phyloP scores from a whole-genome alignment of 2,113 vertebrate genomes.

The Xenotilapia flavipinnis region DNA sequence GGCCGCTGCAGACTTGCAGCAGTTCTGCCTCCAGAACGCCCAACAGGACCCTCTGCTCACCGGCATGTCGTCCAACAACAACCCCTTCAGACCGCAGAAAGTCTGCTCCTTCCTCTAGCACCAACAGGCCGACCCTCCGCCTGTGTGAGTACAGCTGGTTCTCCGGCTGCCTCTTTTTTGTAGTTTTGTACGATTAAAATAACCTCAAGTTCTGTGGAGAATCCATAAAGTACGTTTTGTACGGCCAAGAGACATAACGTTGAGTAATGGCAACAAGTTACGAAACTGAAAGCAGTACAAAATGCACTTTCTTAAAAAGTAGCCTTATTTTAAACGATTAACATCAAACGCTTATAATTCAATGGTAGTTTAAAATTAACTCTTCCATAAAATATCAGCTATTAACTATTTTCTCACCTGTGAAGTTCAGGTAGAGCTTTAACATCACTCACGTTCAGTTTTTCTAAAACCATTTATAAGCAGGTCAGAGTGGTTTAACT shows the following conservation, averaged over 20 bases:
- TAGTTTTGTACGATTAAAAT: neutral
- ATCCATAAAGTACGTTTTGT: neutral
- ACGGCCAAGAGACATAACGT: neutral
- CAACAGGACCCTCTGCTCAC: conserved; percentile 94
- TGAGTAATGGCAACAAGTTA: neutral
- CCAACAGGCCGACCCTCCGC: neutral
- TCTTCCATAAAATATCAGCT: neutral
- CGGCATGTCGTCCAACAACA: conserved; percentile 90
- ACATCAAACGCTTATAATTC: neutral
- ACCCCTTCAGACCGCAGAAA: conserved; percentile 94
- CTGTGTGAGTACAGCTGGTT: neutral
- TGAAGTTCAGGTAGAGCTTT: neutral
- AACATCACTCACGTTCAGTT: neutral
- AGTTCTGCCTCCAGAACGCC: conserved; percentile 94
- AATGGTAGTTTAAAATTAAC: neutral
- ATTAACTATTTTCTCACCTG: neutral
- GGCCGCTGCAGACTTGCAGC: conserved; percentile 92
- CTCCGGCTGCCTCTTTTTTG: neutral
- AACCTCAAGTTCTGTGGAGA: neutral
- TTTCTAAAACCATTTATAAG: neutral
- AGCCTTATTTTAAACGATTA: rapidly evolving
- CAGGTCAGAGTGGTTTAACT: neutral
- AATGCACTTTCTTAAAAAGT: neutral
- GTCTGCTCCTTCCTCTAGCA: conserved; percentile 92
- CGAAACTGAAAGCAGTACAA: neutral